phyloP scores from a whole-genome alignment of 2,113 vertebrate species.

The Boulengeromyrus knoepffleri region DNA sequence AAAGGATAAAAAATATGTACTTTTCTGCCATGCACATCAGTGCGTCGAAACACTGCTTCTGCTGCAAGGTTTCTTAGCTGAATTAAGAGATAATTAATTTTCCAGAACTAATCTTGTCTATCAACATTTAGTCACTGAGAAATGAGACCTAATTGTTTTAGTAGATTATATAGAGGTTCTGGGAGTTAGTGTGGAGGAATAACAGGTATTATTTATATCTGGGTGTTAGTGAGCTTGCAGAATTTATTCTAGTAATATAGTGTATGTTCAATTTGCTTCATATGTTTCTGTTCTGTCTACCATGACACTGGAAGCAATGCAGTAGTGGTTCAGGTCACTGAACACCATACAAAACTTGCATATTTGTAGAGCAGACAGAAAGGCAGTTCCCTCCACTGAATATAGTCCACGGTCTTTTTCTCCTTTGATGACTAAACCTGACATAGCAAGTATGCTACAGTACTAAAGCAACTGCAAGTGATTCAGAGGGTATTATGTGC shows the following conservation, averaged over 20 bases:
- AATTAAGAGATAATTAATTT: conserved; percentile 9
- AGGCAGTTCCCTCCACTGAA: background rate
- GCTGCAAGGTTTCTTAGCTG: background rate
- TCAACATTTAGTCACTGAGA: background rate
- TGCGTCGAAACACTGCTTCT: background rate
- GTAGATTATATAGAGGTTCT: background rate
- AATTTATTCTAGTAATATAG: no score
- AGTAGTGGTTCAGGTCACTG: background rate
- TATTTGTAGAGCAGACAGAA: background rate
- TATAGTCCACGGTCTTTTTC: background rate
- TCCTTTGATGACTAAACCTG: background rate
- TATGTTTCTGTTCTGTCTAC: no score
- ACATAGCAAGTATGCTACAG: background rate
- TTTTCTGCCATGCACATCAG: background rate
- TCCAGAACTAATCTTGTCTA: background rate
- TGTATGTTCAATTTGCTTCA: no score
- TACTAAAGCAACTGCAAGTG: background rate
- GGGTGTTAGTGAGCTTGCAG: background rate
- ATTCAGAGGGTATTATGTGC: background rate
- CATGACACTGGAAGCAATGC: background rate
- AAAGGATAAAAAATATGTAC: no score
- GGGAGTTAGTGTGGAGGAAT: background rate
- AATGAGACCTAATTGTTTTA: background rate
- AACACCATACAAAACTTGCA: background rate
- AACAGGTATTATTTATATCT: background rate